These are phyloP conservation scores for Calyptommatus sinebrachiatus DNA, from an alignment of 2,113 vertebrate species.

Conservation along the genomic window DNA sequence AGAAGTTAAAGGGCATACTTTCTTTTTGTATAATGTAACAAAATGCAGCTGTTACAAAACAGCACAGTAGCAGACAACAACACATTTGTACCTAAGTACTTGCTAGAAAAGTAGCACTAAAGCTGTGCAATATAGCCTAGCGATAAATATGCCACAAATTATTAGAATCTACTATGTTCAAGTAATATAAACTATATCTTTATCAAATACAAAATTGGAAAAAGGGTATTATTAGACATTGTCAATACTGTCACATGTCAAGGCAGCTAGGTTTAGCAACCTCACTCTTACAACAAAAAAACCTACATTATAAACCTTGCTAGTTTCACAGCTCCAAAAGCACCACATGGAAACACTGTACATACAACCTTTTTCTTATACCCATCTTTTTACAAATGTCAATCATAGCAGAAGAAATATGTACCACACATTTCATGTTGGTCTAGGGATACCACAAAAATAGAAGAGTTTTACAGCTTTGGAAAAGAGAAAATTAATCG, in stretches of 20 bases:
- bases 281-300: background rate
- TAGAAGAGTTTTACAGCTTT: too few relatives aligned
- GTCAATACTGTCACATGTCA: background rate
- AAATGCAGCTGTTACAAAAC: fast-evolving
- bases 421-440: background rate
- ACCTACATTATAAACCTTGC: background rate
- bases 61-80: background rate
- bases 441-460: too few relatives aligned
- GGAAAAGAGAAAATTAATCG: too few relatives aligned
- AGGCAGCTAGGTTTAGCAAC: background rate
- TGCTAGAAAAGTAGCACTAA: background rate
- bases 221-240: background rate
- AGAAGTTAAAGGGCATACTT: too few relatives aligned
- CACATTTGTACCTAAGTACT: background rate
- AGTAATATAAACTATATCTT: background rate
- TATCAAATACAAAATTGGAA: background rate
- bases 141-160: too few relatives aligned
- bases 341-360: too few relatives aligned
- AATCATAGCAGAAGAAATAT: background rate
- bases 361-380: background rate
- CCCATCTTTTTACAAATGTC: background rate
- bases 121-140: background rate
- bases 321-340: background rate
- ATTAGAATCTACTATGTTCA: background rate
- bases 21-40: too few relatives aligned